phyloP scores from a whole-genome alignment of 2,113 vertebrate genomes.

The Mormyrus iriodes region DNA sequence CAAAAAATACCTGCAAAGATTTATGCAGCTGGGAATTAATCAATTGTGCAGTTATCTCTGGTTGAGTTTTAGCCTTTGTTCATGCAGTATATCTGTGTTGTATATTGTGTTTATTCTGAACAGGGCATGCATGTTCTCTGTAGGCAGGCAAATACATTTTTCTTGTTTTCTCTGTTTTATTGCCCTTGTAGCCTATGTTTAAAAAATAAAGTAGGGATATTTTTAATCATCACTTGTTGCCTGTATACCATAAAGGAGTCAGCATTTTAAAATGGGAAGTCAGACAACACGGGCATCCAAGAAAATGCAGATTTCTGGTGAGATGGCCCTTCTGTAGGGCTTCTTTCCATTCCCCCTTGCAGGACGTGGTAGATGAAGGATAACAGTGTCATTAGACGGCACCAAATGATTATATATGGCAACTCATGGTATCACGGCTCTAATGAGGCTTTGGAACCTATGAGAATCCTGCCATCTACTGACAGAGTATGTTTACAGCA shows the following conservation, averaged over 20 bases:
- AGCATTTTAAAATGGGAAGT: not conserved
- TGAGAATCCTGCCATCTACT: slow-evolving; percentile 7
- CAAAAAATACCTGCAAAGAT: not conserved
- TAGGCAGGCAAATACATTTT: not conserved
- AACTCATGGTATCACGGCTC: not conserved
- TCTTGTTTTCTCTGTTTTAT: not conserved
- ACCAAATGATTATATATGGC: not conserved
- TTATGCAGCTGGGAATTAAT: not conserved
- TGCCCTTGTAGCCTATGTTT: not conserved
- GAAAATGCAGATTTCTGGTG: not conserved
- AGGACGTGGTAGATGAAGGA: not conserved
- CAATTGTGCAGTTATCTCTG: not conserved
- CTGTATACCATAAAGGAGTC: not conserved
- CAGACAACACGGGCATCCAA: not conserved
- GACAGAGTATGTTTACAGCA: not conserved
- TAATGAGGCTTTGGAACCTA: not conserved
- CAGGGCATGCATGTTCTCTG: not conserved
- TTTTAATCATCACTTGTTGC: not conserved
- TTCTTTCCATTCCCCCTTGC: not conserved
- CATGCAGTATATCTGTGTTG: not conserved
- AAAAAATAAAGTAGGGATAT: not conserved
- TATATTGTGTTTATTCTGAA: not conserved
- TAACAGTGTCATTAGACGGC: not conserved
- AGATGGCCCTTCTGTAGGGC: not conserved
- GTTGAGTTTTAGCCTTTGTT: not conserved